Evolutionary conservation across 2,888 invertebrate genomes (phyloP).

Genomic region (Morpho achilles): DNA sequence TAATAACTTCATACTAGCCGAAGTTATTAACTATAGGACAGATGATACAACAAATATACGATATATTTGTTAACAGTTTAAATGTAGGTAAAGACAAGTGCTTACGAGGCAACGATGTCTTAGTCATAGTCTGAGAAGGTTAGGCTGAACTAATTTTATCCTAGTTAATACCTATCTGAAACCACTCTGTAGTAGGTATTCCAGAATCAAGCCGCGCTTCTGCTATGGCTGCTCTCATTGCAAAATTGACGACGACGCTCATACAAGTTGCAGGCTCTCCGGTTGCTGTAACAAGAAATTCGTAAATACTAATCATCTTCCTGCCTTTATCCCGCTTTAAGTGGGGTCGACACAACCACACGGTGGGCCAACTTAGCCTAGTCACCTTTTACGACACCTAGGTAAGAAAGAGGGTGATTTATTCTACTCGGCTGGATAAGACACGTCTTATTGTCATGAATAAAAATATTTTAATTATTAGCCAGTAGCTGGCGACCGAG

Average conservation of each 20-base stretch:
- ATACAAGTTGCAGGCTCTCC: conserved; percentile 75
- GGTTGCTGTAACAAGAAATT: conserved; percentile 59
- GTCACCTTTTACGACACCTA: too few species aligned
- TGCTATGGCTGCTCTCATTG: conserved; percentile 81
- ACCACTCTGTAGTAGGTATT: conserved; percentile 74
- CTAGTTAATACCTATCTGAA: conserved; percentile 73
- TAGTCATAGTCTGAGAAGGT: not conserved
- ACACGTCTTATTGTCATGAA: too few species aligned
- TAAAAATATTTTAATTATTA: not conserved
- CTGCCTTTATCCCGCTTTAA: too few species aligned
- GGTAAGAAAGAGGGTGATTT: too few species aligned
- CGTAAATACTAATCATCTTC: not conserved
- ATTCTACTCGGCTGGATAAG: too few species aligned
- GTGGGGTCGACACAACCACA: too few species aligned
- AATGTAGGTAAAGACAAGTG: not conserved
- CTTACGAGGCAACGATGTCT: not conserved
- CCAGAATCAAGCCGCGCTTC: conserved; percentile 81
- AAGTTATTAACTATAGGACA: too few species aligned
- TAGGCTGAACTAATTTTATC: not conserved
- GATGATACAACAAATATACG: too few species aligned
- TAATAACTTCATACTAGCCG: not conserved
- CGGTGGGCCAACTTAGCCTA: too few species aligned
- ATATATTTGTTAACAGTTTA: not conserved
- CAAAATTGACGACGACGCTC: conserved; percentile 72
- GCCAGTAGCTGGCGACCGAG: not conserved